Evolutionary conservation across 2,797 vertebrate species (phyloP).

Genomic region (Astyanax mexicanus): DNA sequence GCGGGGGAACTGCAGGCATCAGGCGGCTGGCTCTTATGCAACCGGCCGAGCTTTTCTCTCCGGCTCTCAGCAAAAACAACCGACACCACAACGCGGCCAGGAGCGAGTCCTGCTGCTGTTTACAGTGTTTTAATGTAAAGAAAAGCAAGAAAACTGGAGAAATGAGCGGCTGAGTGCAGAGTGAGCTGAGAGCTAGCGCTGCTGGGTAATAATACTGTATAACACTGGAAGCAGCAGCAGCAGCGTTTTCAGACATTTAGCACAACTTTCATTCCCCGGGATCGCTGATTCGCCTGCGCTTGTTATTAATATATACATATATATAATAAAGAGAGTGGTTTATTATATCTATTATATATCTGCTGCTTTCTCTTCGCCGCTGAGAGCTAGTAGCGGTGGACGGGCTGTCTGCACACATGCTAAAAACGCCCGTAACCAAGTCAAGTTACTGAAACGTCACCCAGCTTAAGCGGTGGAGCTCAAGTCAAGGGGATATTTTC

Average conservation of each 20-base stretch:
- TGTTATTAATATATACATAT: too few species aligned
- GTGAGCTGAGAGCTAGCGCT: slow-evolving; percentile 65
- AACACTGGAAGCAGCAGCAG: too few species aligned
- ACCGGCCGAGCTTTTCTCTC: background rate
- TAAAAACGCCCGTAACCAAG: slow-evolving; percentile 72
- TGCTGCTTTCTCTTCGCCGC: too few species aligned
- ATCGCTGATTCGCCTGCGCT: too few species aligned
- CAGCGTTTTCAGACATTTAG: slow-evolving; percentile 65
- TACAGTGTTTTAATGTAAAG: too few species aligned
- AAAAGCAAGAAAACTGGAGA: slow-evolving; percentile 10
- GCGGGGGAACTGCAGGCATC: slow-evolving; percentile 26
- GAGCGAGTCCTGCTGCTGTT: too few species aligned
- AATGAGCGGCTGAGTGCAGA: slow-evolving; percentile 59
- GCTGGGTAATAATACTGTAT: too few species aligned
- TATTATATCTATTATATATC: too few species aligned
- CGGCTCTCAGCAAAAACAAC: background rate
- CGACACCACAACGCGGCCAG: too few species aligned
- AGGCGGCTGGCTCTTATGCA: slow-evolving; percentile 42
- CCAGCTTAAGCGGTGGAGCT: slow-evolving; percentile 76
- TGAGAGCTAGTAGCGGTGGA: too few species aligned
- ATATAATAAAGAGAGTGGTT: too few species aligned
- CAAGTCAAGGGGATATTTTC: slow-evolving; percentile 72
- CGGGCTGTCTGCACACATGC: slow-evolving; percentile 66
- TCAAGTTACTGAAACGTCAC: slow-evolving; percentile 84
- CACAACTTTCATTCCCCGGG: slow-evolving; percentile 76